A percentile compares a stretch with the other conserved stretches of the same genome.
phyloP scores from a whole-genome alignment of 2,113 vertebrate genomes.

The Callospermophilus lateralis region DNA sequence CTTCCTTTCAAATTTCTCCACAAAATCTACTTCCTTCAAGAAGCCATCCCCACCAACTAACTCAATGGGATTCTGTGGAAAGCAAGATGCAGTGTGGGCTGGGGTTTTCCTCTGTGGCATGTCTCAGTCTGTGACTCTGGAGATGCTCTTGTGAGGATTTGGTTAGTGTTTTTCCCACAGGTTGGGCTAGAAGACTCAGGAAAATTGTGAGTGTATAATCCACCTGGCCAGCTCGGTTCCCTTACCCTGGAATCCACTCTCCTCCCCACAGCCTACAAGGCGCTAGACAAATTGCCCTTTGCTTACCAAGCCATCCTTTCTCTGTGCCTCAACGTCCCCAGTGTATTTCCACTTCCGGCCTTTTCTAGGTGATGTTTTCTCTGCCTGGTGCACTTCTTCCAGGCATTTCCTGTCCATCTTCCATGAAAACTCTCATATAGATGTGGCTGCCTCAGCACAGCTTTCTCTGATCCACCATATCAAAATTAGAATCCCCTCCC shows the following conservation, averaged over 20 bases:
- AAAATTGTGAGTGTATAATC: background rate
- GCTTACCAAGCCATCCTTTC: background rate
- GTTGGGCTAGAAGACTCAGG: background rate
- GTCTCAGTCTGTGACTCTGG: background rate
- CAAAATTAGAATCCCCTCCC: background rate
- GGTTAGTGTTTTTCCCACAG: background rate
- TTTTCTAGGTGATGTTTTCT: background rate
- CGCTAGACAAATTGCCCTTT: background rate
- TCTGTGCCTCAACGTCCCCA: background rate
- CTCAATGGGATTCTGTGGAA: background rate
- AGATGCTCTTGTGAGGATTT: background rate
- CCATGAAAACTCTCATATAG: constrained; percentile 69
- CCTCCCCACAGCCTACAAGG: background rate
- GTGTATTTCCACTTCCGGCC: background rate
- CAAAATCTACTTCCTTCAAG: background rate
- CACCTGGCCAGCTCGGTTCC: accelerated
- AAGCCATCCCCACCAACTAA: background rate
- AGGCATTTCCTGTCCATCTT: constrained; percentile 54
- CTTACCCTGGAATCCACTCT: background rate
- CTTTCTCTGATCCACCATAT: constrained; percentile 33
- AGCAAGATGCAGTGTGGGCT: background rate
- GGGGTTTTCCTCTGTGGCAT: accelerated
- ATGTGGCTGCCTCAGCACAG: constrained; percentile 50
- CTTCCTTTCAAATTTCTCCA: background rate
- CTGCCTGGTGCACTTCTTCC: background rate